phyloP scores from a whole-genome alignment of 2,113 vertebrate genomes.

The Phaethon lepturus region DNA sequence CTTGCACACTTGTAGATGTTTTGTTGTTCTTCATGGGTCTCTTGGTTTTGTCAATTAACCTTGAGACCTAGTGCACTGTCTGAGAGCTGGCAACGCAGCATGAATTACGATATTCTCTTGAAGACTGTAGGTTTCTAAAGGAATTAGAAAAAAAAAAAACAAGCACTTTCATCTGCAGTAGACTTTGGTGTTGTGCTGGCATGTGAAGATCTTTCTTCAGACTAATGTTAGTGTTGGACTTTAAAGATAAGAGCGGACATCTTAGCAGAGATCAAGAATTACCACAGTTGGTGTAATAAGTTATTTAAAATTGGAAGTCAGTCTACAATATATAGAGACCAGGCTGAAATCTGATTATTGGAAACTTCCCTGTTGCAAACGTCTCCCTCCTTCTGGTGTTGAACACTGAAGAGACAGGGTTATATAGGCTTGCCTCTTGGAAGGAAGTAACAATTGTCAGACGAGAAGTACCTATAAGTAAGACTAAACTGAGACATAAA shows the following conservation, averaged over 20 bases:
- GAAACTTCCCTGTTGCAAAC: fast-evolving
- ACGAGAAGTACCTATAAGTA: background rate
- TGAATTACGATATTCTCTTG: background rate
- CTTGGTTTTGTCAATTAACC: background rate
- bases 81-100: background rate
- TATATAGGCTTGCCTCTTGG: background rate
- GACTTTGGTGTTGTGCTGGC: background rate
- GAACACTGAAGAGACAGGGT: background rate
- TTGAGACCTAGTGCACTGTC: background rate
- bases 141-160: background rate
- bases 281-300: background rate
- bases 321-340: background rate
- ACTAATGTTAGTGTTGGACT: background rate
- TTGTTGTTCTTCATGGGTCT: background rate
- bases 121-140: background rate
- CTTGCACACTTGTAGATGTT: background rate
- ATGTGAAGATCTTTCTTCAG: background rate
- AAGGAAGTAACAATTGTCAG: background rate
- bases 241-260: background rate
- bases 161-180: background rate
- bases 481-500: background rate
- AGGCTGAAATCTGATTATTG: background rate
- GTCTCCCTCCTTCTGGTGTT: background rate
- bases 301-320: background rate
- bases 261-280: background rate